These are phyloP conservation scores for Chaetoderma sp. DNA, from an alignment of 2,888 invertebrate genomes.

Conservation along the genomic window DNA sequence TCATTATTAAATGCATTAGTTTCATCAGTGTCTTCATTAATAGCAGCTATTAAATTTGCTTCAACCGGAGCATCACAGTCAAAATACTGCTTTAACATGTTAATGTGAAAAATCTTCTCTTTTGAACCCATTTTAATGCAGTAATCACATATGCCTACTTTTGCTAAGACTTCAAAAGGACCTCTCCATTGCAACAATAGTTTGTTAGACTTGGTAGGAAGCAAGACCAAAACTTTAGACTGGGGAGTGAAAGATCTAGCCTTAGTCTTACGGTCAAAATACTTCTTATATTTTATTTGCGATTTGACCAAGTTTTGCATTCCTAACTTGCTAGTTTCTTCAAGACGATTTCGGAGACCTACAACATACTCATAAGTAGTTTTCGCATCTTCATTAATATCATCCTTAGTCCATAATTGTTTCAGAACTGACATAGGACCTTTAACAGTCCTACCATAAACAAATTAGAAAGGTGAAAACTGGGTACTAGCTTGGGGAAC, in stretches of 20 bases:
- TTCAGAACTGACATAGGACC: constrained; percentile 21
- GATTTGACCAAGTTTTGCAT: constrained; percentile 3
- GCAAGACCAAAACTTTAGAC: constrained; percentile 18
- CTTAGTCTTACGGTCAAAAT: constrained; percentile 16
- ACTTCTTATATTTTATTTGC: not conserved
- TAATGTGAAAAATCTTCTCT: constrained; percentile 8
- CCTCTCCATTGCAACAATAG: constrained; percentile 30
- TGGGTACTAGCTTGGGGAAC: constrained; percentile 31
- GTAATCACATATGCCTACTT: constrained; percentile 16
- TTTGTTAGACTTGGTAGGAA: constrained; percentile 24
- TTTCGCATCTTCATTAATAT: constrained; percentile 3
- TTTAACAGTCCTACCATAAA: constrained; percentile 27
- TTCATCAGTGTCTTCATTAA: no score
- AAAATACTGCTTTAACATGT: constrained; percentile 16
- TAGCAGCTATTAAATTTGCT: no score
- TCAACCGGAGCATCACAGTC: no score
- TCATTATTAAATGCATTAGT: constrained; percentile 12
- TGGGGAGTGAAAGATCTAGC: constrained; percentile 8
- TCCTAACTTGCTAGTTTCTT: no score
- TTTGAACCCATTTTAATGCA: constrained; percentile 15
- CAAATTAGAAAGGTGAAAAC: constrained; percentile 33
- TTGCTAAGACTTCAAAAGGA: constrained; percentile 23
- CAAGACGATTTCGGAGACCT: constrained; percentile 11
- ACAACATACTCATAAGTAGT: constrained; percentile 17
- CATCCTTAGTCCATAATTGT: constrained; percentile 14